Evolutionary conservation across 64 coral and sea anemone genomes (phyloP), one percentile per base, ranked within the genome.

Genomic region (Stylophora pistillata): DNA sequence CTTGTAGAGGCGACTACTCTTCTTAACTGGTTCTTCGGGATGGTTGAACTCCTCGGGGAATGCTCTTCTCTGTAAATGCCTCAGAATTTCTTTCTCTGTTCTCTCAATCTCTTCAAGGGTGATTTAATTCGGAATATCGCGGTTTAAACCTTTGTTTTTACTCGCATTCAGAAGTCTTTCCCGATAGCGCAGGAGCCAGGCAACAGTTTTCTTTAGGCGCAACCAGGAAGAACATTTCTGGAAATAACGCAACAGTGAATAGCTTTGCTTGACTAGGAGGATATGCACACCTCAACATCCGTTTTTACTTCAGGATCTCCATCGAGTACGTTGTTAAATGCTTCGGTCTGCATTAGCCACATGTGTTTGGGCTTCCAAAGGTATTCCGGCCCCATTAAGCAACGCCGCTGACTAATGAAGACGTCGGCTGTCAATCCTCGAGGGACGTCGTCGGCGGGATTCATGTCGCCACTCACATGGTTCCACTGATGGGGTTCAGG

Each of bases 81-180:
- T 86, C 41, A 86, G n/a, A 4, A 86, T 86, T 73, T 56, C 83
- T 72, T 13, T 71, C 33, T 85, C 65, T 2, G 82, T 65, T 47
- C 1, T 53, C 47, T 85, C 18, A 16, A 85, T n/a, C n/a, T n/a
- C n/a, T n/a, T n/a, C n/a, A n/a, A n/a, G n/a, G n/a, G n/a, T n/a
- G n/a, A n/a, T n/a, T 71, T 55, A 78, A 12, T 78, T 60, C 18
- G 58, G 58, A 60, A 60, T 18, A 60, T 60, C 58, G 11, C 58
- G 18, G 58, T 60, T 60, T 60, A 60, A 60, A 15, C 47, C 33
- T 53, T 0, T 37, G 9, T 69, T 70, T 20, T 55, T 27, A 5
- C 2, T 33, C 9, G 53, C 75, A 7, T n/a, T 55, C 18, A 53
- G 20, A 10, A 78, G 47, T 10, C 53, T 78, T 10, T 78, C 53